These are phyloP conservation scores for Oryzias dopingdopingensis DNA, from an alignment of 2,797 vertebrate species.

Conservation along the genomic window DNA sequence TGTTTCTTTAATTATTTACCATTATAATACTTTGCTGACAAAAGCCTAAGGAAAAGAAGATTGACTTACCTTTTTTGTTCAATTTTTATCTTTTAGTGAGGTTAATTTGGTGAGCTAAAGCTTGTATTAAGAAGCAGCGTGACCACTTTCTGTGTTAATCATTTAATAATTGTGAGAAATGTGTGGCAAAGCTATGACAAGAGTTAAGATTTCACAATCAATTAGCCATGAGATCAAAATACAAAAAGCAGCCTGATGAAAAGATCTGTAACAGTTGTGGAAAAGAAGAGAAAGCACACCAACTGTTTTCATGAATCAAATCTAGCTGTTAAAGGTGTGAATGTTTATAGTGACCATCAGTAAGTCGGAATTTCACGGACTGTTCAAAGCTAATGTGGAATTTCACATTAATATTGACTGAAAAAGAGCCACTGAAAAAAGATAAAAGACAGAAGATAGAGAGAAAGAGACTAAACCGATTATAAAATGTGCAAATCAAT, in stretches of 20 bases:
- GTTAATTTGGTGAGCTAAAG: conserved; percentile 64
- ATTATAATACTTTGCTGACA: too few species aligned
- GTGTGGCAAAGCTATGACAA: conserved; percentile 45
- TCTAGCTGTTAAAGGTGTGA: conserved; percentile 28
- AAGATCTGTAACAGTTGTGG: conserved; percentile 53
- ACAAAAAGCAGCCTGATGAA: conserved; percentile 37
- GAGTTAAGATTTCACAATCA: conserved; percentile 48
- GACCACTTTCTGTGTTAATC: conserved; percentile 60
- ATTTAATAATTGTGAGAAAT: conserved; percentile 35
- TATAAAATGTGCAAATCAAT: neutral
- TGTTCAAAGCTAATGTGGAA: conserved; percentile 25
- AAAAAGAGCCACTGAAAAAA: conserved; percentile 27
- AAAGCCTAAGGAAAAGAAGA: conserved; percentile 31
- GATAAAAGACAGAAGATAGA: conserved; percentile 6
- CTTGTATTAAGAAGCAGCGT: conserved; percentile 64
- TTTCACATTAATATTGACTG: conserved; percentile 35
- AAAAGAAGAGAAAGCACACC: conserved; percentile 55
- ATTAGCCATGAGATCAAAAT: conserved; percentile 45
- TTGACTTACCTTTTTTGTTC: conserved; percentile 66
- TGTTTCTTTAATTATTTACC: too few species aligned
- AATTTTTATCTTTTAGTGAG: conserved; percentile 49
- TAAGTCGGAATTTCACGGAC: conserved; percentile 42
- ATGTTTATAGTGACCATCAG: conserved; percentile 17
- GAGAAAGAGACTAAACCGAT: conserved; percentile 23
- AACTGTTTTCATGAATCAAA: conserved; percentile 29